phyloP scores from a whole-genome alignment of 2,113 vertebrate species.

The Neolamprologus fasciatus region DNA sequence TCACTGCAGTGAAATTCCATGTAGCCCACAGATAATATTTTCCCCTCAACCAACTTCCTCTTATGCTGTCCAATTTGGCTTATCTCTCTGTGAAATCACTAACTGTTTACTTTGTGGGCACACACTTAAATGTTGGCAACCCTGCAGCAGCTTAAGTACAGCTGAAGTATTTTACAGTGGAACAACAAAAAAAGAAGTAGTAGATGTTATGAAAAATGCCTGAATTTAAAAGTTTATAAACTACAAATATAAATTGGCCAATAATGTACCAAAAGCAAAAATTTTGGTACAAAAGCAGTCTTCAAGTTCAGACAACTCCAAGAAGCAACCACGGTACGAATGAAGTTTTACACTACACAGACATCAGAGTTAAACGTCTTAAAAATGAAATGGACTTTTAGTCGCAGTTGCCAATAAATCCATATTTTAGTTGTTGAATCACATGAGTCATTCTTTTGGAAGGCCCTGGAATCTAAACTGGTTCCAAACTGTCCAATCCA shows the following conservation, averaged over 20 bases:
- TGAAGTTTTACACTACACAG: neutral
- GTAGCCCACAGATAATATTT: neutral
- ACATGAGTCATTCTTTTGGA: neutral
- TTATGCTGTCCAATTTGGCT: neutral
- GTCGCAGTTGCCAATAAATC: neutral
- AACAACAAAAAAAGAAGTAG: neutral
- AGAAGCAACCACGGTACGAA: accelerated
- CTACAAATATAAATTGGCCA: neutral
- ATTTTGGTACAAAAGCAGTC: neutral
- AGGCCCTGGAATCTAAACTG: neutral
- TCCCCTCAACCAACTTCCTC: neutral
- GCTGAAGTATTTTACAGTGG: neutral
- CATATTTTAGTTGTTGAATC: neutral
- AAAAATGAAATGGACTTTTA: neutral
- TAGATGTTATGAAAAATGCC: neutral
- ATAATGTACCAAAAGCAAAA: neutral
- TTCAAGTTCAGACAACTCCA: neutral
- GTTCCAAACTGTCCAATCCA: neutral
- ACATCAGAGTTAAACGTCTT: neutral
- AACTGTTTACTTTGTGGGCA: neutral
- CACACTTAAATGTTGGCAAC: neutral
- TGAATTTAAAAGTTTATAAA: neutral
- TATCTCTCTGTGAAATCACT: neutral
- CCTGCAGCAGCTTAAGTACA: neutral
- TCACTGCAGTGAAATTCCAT: neutral